These are phyloP conservation scores for Hydrochoerus hydrochaeris DNA, from an alignment of 2,113 vertebrate genomes.

Conservation along the genomic window DNA sequence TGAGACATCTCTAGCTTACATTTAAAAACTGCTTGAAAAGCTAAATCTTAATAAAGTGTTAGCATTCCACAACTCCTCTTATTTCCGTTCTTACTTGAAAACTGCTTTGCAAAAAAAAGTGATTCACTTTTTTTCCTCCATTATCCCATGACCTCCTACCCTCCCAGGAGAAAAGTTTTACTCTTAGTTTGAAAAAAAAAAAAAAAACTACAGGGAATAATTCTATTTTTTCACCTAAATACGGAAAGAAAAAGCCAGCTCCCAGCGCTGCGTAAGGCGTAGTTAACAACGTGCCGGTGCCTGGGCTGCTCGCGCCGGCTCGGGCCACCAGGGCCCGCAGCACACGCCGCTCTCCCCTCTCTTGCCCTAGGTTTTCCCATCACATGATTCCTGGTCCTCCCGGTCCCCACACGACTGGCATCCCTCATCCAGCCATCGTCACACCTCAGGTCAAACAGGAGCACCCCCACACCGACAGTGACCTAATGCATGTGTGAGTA, in stretches of 20 bases:
- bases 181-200: neutral
- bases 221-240: slow-evolving; percentile 43
- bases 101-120: slow-evolving; percentile 66
- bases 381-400: slow-evolving; percentile 99
- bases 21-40: neutral
- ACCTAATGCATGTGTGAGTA: slow-evolving; percentile 99
- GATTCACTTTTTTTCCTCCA: neutral
- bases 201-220: neutral
- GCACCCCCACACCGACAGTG: slow-evolving; percentile 94
- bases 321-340: neutral
- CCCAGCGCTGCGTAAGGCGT: neutral
- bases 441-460: slow-evolving; percentile 99
- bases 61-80: neutral
- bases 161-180: slow-evolving; percentile 30
- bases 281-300: neutral
- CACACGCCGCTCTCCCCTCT: neutral
- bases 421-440: slow-evolving; percentile 99
- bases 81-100: slow-evolving; percentile 35
- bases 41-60: neutral
- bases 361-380: slow-evolving; percentile 95
- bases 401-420: slow-evolving; percentile 97
- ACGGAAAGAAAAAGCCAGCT: slow-evolving; percentile 24
- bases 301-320: fast-evolving
- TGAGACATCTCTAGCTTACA: neutral
- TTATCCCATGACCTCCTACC: neutral